These are phyloP conservation scores for Sialia sialis DNA, from an alignment of 2,113 vertebrate genomes.

Conservation along the genomic window DNA sequence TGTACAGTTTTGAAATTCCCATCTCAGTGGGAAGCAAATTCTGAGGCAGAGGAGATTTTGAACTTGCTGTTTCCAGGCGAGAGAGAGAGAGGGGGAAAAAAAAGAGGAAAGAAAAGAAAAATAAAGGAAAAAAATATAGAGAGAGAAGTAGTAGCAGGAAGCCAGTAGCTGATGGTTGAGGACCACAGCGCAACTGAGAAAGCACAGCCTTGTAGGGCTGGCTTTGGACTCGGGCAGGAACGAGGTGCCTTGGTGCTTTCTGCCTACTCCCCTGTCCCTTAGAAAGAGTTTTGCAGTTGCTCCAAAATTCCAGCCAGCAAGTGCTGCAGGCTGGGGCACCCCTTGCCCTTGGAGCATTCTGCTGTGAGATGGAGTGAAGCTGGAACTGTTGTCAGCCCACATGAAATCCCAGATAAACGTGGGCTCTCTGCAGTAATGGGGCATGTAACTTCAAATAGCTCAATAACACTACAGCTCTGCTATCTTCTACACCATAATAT, in stretches of 20 bases:
- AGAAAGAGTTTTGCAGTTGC: background rate
- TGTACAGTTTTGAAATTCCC: background rate
- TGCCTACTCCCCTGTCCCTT: background rate
- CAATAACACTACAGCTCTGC: background rate
- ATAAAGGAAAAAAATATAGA: rapidly evolving
- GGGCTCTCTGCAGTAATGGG: background rate
- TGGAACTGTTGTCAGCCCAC: rapidly evolving
- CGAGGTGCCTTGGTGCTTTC: background rate
- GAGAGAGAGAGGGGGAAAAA: rapidly evolving
- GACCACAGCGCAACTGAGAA: background rate
- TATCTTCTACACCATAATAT: background rate
- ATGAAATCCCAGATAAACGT: background rate
- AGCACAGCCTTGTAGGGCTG: background rate
- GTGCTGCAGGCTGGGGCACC: background rate
- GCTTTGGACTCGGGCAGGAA: background rate
- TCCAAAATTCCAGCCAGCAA: background rate
- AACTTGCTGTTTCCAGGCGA: background rate
- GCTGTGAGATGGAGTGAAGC: background rate
- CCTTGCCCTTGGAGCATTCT: background rate
- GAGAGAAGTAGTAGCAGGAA: background rate
- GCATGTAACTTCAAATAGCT: background rate
- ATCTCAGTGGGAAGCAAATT: background rate
- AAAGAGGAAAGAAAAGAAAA: rapidly evolving
- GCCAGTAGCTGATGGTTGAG: background rate
- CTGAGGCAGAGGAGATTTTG: background rate